These are phyloP conservation scores for Suricata suricatta DNA, from an alignment of 2,113 vertebrate genomes.

Conservation along the genomic window DNA sequence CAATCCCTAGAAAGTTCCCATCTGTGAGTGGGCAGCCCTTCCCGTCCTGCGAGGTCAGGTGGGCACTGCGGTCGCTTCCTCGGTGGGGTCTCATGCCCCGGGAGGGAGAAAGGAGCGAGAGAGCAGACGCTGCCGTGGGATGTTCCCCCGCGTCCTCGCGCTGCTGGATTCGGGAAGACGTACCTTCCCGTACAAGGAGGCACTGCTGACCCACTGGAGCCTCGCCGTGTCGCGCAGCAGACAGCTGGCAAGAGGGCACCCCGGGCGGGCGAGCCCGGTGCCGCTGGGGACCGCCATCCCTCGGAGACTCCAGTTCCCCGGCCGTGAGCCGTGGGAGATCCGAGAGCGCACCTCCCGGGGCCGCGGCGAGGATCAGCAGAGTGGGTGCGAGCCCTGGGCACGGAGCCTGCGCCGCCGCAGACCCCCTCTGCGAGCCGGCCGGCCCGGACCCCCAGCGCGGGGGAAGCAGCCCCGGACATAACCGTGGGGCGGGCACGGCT, in stretches of 20 bases:
- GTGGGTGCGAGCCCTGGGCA: too few relatives aligned
- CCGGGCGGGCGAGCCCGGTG: too few relatives aligned
- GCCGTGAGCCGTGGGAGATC: too few relatives aligned
- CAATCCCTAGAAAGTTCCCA: not conserved
- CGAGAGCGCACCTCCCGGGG: too few relatives aligned
- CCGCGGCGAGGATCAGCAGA: not conserved
- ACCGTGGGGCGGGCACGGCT: fast-evolving
- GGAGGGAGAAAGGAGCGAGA: not conserved
- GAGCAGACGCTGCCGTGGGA: not conserved
- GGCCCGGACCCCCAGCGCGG: too few relatives aligned
- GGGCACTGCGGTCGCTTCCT: fast-evolving
- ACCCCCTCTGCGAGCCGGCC: too few relatives aligned
- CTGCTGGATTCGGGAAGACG: not conserved
- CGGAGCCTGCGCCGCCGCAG: too few relatives aligned
- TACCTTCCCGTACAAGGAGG: not conserved
- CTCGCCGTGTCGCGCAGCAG: fast-evolving
- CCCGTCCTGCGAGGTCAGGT: not conserved
- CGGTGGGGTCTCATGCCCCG: fast-evolving
- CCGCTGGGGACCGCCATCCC: not conserved
- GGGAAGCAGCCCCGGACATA: fast-evolving
- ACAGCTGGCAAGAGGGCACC: too few relatives aligned
- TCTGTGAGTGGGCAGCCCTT: not conserved
- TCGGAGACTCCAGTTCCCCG: not conserved
- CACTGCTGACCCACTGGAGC: fast-evolving
- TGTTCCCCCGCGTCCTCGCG: fast-evolving